Conservation (phyloP, 2,797 vertebrate genomes). For the Eulemur coronatus region DNA sequence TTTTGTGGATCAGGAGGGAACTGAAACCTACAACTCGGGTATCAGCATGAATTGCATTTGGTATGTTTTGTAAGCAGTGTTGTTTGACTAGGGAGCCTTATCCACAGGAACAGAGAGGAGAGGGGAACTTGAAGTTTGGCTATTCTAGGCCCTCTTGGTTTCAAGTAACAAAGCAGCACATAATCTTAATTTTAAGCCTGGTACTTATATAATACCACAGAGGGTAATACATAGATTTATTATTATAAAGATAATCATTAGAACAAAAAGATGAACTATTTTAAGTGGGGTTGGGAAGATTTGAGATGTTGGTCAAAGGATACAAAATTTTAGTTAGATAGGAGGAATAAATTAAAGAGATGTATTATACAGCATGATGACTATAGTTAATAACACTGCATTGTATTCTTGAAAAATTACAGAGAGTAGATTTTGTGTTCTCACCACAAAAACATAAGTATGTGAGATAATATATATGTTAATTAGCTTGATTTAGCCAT, state of each 20-base stretch:
- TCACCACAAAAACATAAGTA: not conserved
- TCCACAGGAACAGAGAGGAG: not conserved
- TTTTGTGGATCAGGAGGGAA: not conserved
- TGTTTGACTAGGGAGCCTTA: not conserved
- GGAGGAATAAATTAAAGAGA: not conserved
- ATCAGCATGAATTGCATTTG: not conserved
- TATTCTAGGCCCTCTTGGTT: too few species aligned
- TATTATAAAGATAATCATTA: not conserved
- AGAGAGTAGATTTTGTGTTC: not conserved
- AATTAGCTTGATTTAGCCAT: not conserved
- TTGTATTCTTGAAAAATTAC: not conserved
- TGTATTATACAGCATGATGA: too few species aligned
- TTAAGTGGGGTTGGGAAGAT: too few species aligned
- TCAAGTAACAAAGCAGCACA: not conserved
- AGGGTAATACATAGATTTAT: not conserved
- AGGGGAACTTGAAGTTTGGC: not conserved
- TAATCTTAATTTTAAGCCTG: not conserved
- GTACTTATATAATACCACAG: not conserved
- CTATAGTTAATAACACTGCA: not conserved
- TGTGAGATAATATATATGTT: not conserved
- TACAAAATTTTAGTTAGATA: not conserved
- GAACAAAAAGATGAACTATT: not conserved
- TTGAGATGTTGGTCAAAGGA: not conserved
- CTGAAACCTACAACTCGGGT: not conserved
- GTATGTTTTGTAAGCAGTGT: not conserved